Evolutionary conservation across 1,140 invertebrate species (phyloP).

Genomic region (Magallana ariakensis): DNA sequence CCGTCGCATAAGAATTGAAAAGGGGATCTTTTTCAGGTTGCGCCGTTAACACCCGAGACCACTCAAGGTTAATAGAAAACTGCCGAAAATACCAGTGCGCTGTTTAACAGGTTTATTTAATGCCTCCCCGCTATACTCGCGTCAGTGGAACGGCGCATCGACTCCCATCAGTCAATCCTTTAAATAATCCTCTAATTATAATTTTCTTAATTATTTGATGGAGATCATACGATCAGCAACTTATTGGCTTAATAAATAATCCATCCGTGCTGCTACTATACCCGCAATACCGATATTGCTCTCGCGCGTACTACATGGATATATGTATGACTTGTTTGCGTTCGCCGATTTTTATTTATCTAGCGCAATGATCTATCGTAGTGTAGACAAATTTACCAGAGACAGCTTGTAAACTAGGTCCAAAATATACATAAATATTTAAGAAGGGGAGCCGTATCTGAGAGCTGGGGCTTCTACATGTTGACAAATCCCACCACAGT

Average conservation of each 20-base stretch:
- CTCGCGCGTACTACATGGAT: background rate
- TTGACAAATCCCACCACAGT: background rate
- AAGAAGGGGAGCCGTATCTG: background rate
- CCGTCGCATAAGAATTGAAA: conserved; percentile 31
- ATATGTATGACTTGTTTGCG: background rate
- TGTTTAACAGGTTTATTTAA: conserved; percentile 27
- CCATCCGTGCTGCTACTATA: background rate
- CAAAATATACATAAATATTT: conserved; percentile 36
- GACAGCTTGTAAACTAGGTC: conserved; percentile 14
- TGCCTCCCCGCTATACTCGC: conserved; percentile 10
- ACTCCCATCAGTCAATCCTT: conserved; percentile 15
- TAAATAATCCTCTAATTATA: conserved; percentile 18
- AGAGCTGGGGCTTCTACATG: background rate
- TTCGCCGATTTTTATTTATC: conserved; percentile 15
- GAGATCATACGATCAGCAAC: background rate
- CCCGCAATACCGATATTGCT: background rate
- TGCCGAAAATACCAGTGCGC: conserved; percentile 26
- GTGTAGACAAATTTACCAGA: conserved; percentile 25
- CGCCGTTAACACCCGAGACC: conserved; percentile 31
- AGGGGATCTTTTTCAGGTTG: conserved; percentile 10
- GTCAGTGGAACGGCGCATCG: background rate
- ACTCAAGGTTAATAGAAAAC: conserved; percentile 29
- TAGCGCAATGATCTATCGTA: conserved; percentile 11
- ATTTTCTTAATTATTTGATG: conserved; percentile 35
- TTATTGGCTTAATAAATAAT: background rate